Evolutionary conservation across 2,888 invertebrate genomes (phyloP), one percentile per base, ranked within the genome.

Genomic region (Hybos culiciformis): DNA sequence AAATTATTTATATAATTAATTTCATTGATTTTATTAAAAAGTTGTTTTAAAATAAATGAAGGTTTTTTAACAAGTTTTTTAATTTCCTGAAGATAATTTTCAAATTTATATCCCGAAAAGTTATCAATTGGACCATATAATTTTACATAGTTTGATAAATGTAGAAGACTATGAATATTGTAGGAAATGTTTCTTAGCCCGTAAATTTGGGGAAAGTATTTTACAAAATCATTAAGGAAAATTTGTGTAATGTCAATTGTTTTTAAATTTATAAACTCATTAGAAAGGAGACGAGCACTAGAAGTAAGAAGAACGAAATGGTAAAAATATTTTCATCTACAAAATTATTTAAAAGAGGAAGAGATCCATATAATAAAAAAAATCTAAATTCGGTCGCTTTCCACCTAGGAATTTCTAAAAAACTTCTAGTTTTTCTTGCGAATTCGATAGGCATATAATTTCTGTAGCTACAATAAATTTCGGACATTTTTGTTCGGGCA

Each of bases 111-210:
- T 14, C 37, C 21, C n/a, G 37, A 37, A 6, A 37, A 37, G 5
- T n/a, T 21, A 37, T 21, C 19, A n/a, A 37, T 21, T 12, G 37
- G 37, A 37, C 37, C 37, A 14, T 37, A 37, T 12, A 37, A 20
- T 2, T 37, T 37, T 19, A 37, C 23, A 17, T 23, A 23, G 5
- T 23, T 5, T 23, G 23, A 23, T 20, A 37, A 37, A 12, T 37
- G 37, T 5, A 37, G 20, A 4, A 37, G 5, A 20, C 37, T 37
- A 12, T 37, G 37, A 7, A 37, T 23, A 37, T 37, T 21, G 11
- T 23, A 37, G 20, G n/a, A 21, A n/a, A 21, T 15, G 15, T 21
- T 12, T 21, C 23, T 37, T 21, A 23, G 9, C 5, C 9, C 23
- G 9, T 23, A 23, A 7, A 23, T 23, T 23, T 23, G 23, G 9